Evolutionary conservation across 2,888 invertebrate genomes (phyloP).

Genomic region (Agrochola litura): DNA sequence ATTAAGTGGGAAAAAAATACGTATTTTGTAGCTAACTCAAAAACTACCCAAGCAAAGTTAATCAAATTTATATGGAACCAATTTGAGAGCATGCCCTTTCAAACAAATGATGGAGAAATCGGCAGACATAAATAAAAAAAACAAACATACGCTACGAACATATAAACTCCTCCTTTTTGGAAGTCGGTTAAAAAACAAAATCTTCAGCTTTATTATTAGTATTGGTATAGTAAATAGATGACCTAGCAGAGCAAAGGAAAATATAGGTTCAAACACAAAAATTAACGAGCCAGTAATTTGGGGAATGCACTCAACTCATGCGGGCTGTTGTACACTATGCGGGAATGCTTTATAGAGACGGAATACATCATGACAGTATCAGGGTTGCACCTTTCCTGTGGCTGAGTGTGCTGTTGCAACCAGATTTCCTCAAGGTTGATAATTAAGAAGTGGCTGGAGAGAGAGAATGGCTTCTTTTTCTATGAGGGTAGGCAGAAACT

Average conservation of each 20-base stretch:
- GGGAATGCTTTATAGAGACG: slow-evolving; percentile 19
- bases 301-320: slow-evolving; percentile 13
- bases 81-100: no score
- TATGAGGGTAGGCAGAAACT: neutral
- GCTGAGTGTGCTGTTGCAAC: neutral
- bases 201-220: no score
- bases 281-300: slow-evolving; percentile 9
- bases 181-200: no score
- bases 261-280: neutral
- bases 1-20: no score
- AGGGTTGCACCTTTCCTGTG: slow-evolving; percentile 19
- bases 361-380: neutral
- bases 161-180: no score
- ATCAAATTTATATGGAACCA: no score
- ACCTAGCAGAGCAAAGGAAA: neutral
- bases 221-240: no score
- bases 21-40: no score
- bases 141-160: no score
- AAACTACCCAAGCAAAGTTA: no score
- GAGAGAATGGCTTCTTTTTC: neutral
- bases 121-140: no score
- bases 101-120: no score
- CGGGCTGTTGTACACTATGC: slow-evolving; percentile 31
- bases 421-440: neutral
- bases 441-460: neutral